phyloP scores from a whole-genome alignment of 2,113 vertebrate species.

The Cephalopholis sonnerati region DNA sequence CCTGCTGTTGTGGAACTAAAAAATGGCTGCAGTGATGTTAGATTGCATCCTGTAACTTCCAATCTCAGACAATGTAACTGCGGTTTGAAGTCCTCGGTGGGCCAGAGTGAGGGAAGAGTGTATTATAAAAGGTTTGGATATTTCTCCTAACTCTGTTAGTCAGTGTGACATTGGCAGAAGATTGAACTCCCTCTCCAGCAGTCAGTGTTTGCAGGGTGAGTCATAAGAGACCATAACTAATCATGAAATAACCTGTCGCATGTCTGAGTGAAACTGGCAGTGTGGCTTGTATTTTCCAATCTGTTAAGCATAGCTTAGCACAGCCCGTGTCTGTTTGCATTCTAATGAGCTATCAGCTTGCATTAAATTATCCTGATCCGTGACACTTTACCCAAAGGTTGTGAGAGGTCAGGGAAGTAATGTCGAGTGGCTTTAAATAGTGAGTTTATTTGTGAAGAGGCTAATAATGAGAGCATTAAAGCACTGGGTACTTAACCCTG shows the following conservation, averaged over 20 bases:
- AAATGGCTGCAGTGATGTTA: conserved; percentile 9
- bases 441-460: conserved; percentile 55
- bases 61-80: conserved; percentile 34
- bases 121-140: conserved; percentile 54
- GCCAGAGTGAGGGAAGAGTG: conserved; percentile 38
- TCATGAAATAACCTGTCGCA: conserved; percentile 78
- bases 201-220: conserved; percentile 71
- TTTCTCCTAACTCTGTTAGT: conserved; percentile 67
- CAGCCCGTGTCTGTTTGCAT: conserved; percentile 67
- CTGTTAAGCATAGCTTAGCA: conserved; percentile 73
- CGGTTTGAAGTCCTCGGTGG: conserved; percentile 39
- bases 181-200: conserved; percentile 71
- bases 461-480: conserved; percentile 59
- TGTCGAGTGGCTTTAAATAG: conserved; percentile 58
- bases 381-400: conserved; percentile 74
- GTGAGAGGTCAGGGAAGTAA: conserved; percentile 65
- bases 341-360: conserved; percentile 79
- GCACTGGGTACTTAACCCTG: conserved; percentile 10
- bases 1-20: conserved; percentile 12
- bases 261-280: conserved; percentile 69
- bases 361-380: conserved; percentile 74
- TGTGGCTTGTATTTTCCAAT: conserved; percentile 73
- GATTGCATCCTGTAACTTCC: conserved; percentile 30
- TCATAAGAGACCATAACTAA: conserved; percentile 78
- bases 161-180: conserved; percentile 74